A percentile compares a stretch with the other conserved stretches of the same genome.
These are phyloP conservation scores for Centropristis striata DNA, from an alignment of 2,113 vertebrate species.

Conservation along the genomic window DNA sequence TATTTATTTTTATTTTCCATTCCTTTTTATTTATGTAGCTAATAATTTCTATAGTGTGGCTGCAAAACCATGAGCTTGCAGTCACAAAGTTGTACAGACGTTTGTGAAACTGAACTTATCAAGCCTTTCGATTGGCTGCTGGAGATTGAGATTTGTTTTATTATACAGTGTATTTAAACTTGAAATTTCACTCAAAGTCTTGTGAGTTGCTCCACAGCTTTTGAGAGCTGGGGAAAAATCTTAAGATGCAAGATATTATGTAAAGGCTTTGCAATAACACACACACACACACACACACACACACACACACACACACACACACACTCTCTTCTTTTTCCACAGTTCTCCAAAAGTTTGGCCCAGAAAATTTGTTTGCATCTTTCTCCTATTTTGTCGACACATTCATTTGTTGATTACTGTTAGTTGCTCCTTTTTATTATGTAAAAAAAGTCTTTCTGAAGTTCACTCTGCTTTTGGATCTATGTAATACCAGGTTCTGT, in stretches of 20 bases:
- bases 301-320: background rate
- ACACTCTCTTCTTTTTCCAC: constrained; percentile 1
- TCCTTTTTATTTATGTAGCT: constrained; percentile 62
- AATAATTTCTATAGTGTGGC: constrained; percentile 21
- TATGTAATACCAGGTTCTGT: constrained; percentile 61
- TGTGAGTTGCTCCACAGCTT: constrained; percentile 29
- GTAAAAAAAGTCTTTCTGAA: constrained; percentile 24
- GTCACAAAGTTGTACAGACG: constrained; percentile 44
- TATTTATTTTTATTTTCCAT: constrained; percentile 41
- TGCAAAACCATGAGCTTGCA: constrained; percentile 19
- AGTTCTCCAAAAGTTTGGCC: constrained; percentile 17
- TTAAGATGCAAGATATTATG: constrained; percentile 45
- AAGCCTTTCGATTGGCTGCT: constrained; percentile 25
- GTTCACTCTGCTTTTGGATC: constrained; percentile 57
- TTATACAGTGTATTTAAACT: constrained; percentile 44
- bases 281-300: constrained; percentile 13
- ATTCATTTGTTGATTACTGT: constrained; percentile 41
- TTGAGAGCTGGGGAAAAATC: constrained; percentile 5
- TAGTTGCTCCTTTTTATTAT: constrained; percentile 48
- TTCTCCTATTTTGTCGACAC: constrained; percentile 46
- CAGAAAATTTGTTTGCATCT: constrained; percentile 31
- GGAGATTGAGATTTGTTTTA: constrained; percentile 39
- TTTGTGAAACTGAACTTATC: constrained; percentile 30
- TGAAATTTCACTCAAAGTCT: constrained; percentile 47
- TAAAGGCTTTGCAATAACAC: constrained; percentile 59